These are phyloP conservation scores for Drosophila subobscura DNA, from an alignment of 1,140 invertebrate genomes.

Conservation along the genomic window DNA sequence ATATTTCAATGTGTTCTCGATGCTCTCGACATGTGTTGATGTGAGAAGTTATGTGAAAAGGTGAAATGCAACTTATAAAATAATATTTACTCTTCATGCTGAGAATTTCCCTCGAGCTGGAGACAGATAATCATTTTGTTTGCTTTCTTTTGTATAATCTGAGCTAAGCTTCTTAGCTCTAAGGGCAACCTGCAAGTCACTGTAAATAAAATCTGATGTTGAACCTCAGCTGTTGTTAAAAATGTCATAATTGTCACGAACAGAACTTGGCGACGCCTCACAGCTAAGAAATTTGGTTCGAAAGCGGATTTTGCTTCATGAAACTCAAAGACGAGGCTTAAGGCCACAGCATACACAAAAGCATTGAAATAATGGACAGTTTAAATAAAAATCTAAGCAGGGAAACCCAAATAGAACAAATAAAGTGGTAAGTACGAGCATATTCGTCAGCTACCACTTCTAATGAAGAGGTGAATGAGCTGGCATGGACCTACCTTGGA, in stretches of 20 bases:
- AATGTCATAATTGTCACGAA: constrained; percentile 65
- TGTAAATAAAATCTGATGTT: constrained; percentile 62
- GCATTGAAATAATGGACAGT: not conserved
- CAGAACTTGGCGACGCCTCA: constrained; percentile 6
- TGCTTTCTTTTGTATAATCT: constrained; percentile 6
- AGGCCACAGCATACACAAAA: constrained; percentile 1
- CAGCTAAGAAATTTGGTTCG: constrained; percentile 23
- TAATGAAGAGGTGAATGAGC: constrained; percentile 58
- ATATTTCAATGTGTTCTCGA: constrained; percentile 26
- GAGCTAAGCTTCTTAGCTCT: constrained; percentile 73
- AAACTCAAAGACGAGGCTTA: constrained; percentile 9
- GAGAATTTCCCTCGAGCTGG: not conserved
- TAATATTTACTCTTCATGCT: too few relatives aligned
- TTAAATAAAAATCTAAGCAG: constrained; percentile 5
- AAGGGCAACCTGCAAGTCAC: constrained; percentile 46
- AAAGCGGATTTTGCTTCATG: constrained; percentile 45
- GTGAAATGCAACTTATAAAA: too few relatives aligned
- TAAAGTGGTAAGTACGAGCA: constrained; percentile 32
- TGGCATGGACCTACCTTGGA: constrained; percentile 4
- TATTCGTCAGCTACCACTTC: constrained; percentile 41
- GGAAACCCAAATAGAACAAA: constrained; percentile 41
- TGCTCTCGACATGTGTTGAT: constrained; percentile 2
- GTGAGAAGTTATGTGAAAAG: not conserved
- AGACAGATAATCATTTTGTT: constrained; percentile 1
- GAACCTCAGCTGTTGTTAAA: constrained; percentile 47